Base-by-base conservation (phyloP, 2,888 invertebrate species). In the Xylota segnis region DNA sequence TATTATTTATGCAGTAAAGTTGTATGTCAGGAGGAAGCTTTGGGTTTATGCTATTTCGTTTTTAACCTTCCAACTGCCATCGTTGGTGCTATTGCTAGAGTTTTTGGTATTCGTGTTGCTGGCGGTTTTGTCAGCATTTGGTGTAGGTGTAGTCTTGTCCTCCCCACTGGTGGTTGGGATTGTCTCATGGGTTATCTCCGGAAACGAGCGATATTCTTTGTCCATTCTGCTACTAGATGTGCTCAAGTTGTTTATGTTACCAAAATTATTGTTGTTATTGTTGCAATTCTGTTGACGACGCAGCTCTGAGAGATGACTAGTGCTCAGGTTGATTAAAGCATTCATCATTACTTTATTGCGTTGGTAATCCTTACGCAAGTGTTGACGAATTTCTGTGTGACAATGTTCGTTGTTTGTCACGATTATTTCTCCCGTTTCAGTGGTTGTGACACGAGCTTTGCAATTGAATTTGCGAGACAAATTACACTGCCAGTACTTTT, bases 401-500 rank as follows among this genome's bases (percentile, higher is more conserved):
- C 91, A 92, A 78, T 94, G 94, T 61, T 93, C 91, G 61, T 93
- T 91, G 82, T 92, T 93, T 3, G 92, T 90, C 1, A 92, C 91
- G 47, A 92, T 91, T 10, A 93, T 92, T 71, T 90, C 90, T 12
- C 91, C 91, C 1, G 91, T 90, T 23, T 91, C 91, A 10, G 92
- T 92, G 29, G 92, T 92, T 6, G 91, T 92, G 9, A 93, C 93
- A 3, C 93, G 91, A 1, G 93, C 93, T 82, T 92, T 93, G 88
- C 93, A 93, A 72, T 91, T 92, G 77, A 92, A 92, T 86, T 92
- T 92, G 14, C 92, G 91, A 34, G 92, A 92, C 65, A 92, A 89
- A 89, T 92, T 92, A 86, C 92, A 92, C 83, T 92, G 92, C 92
- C 92, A 92, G 88, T 92, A 92, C 89, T 92, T 92, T 88, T 92